Evolutionary conservation across 2,113 vertebrate species (phyloP), one percentile per base, ranked within the genome.

Genomic region (Anseranas semipalmata): DNA sequence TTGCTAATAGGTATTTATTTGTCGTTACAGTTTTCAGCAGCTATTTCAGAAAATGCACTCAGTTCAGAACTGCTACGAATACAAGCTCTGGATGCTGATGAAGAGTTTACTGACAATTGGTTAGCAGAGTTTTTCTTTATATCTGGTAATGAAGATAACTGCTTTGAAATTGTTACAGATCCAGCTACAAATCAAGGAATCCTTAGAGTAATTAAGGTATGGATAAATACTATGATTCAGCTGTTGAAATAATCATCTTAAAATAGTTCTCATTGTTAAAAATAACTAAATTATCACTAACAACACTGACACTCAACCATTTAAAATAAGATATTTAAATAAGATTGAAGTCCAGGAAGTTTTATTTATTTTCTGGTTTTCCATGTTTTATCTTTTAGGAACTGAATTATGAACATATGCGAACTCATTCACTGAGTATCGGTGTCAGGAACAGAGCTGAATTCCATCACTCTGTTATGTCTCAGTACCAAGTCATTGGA

Each of bases 101-200:
- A 98, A 96, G 60, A 98, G 66, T 87, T 71, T 74, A 98, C 98
- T 7, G 98, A 98, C 9, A 99, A 99, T 72, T 99, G 99, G 99
- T 68, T 97, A 53, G 96, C 98, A 21, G 87, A 98, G 20, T 99
- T 98, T 96, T 94, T 97, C 17, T 99, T 99, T 89, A 93, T 98
- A 55, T 98, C 98, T 15, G 99, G 99, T 88, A 99, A 99, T 75
- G 99, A 99, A 87, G 98, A 98, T 3, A 98, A 98, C 21, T 98
- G 98, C 85, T 99, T 99, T 96, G 98, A 98, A 86, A 99, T 99
- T 39, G 93, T 83, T 85, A 99, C 98, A 41, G 99, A 99, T 94
- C 95, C 98, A 50, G 73, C 92, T 12, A 99, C 99, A 93, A 99
- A 99, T 13, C 98, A 99, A 94, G 99, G 99, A 77, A 94, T 99